phyloP scores from a whole-genome alignment of 1,140 invertebrate species.

The Orchestia grillus region DNA sequence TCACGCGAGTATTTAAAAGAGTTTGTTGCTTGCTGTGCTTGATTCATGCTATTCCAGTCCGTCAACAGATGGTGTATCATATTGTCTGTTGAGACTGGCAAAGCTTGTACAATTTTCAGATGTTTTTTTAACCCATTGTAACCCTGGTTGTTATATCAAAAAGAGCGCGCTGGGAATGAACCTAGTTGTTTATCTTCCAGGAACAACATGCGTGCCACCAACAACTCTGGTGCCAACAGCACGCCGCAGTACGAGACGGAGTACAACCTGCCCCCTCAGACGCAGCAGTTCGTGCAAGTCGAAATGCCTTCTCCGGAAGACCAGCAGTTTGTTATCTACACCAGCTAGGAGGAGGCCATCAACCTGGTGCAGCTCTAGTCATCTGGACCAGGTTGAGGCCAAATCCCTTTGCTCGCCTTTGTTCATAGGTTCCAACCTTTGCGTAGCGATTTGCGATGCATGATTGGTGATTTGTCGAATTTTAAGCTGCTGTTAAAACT shows the following conservation, averaged over 20 bases:
- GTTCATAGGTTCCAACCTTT: background rate
- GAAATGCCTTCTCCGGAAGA: constrained; percentile 77
- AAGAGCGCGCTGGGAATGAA: background rate
- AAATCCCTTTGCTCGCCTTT: background rate
- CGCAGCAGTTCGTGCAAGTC: constrained; percentile 77
- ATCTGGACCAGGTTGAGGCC: constrained; percentile 15
- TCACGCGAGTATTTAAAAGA: background rate
- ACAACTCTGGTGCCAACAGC: constrained; percentile 59
- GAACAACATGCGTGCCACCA: constrained; percentile 65
- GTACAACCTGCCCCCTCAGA: constrained; percentile 61
- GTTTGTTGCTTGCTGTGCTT: background rate
- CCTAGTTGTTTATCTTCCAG: constrained; percentile 57
- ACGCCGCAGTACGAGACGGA: constrained; percentile 67
- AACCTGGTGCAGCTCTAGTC: constrained; percentile 44
- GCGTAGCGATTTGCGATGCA: background rate
- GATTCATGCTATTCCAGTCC: background rate
- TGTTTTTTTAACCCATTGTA: background rate
- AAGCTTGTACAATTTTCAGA: background rate
- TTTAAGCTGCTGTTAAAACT: background rate
- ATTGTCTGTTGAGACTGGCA: background rate
- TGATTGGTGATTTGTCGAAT: background rate
- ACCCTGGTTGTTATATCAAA: background rate
- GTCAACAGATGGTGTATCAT: background rate
- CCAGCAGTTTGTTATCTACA: constrained; percentile 80
- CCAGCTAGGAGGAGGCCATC: constrained; percentile 70